phyloP scores from a whole-genome alignment of 2,113 vertebrate species.

The Vireo altiloquus region DNA sequence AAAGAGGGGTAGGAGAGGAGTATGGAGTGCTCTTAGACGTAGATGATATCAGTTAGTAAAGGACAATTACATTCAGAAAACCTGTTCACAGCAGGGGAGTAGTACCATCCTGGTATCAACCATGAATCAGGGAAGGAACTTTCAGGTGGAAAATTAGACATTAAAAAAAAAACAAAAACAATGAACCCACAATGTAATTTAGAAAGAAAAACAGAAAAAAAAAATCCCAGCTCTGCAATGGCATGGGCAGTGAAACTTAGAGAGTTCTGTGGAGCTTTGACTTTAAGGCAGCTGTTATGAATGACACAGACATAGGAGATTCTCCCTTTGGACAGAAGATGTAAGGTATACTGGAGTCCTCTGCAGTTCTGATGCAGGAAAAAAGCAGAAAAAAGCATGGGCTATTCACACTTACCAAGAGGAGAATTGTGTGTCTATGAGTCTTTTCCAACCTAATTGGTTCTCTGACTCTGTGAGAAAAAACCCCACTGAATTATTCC shows the following conservation, averaged over 20 bases:
- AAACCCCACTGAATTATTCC: background rate
- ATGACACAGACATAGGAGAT: rapidly evolving
- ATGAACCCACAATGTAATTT: rapidly evolving
- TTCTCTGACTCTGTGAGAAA: background rate
- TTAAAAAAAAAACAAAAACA: too few species aligned
- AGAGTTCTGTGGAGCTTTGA: too few species aligned
- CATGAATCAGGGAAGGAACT: background rate
- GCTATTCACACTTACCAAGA: background rate
- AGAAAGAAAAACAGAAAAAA: background rate
- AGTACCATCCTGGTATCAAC: too few species aligned
- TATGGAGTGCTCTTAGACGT: background rate
- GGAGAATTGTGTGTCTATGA: background rate
- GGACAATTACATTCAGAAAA: rapidly evolving
- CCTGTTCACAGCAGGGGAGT: background rate
- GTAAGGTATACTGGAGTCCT: background rate
- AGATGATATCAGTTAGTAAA: background rate
- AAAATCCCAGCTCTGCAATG: rapidly evolving
- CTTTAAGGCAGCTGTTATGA: background rate
- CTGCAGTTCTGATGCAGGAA: background rate
- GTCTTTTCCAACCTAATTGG: background rate
- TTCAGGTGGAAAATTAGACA: background rate
- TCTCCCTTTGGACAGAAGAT: background rate
- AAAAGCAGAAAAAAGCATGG: background rate
- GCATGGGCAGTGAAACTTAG: too few species aligned
- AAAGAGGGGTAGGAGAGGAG: background rate